Evolutionary conservation across 1,140 invertebrate species (phyloP).

Genomic region (Caenorhabditis briggsae): DNA sequence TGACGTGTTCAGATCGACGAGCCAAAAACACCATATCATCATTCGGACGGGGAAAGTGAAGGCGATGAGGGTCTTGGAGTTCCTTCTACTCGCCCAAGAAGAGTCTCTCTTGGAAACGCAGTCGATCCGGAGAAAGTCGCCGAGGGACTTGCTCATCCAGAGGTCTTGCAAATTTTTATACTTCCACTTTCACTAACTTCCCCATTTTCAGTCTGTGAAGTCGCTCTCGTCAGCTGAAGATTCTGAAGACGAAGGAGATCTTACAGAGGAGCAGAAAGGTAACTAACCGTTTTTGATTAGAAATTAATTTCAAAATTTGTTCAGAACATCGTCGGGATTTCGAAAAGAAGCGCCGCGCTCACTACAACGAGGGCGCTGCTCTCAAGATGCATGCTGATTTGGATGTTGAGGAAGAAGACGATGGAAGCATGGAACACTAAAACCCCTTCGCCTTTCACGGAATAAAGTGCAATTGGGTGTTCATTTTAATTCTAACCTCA

Average conservation of each 20-base stretch:
- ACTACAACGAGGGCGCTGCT: constrained; percentile 88
- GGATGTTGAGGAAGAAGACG: constrained; percentile 58
- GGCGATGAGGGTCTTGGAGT: constrained; percentile 82
- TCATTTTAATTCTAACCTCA: not conserved
- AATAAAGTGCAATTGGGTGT: constrained; percentile 17
- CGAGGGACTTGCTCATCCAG: constrained; percentile 65
- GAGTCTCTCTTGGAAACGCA: constrained; percentile 76
- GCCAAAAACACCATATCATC: constrained; percentile 94
- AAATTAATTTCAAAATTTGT: not conserved
- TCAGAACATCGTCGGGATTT: constrained; percentile 70
- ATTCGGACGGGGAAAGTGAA: constrained; percentile 81
- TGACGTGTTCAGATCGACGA: constrained; percentile 74
- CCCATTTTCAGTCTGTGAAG: constrained; percentile 36
- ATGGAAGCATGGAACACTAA: constrained; percentile 11
- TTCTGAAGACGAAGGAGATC: constrained; percentile 53
- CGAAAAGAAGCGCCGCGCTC: constrained; percentile 88
- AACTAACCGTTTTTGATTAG: not conserved
- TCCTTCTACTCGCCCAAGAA: constrained; percentile 68
- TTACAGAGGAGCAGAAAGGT: constrained; percentile 69
- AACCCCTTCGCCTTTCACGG: not conserved
- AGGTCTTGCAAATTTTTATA: constrained; percentile 58
- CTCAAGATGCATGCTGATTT: constrained; percentile 62
- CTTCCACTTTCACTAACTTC: constrained; percentile 59
- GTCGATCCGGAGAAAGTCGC: constrained; percentile 75
- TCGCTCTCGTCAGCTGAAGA: constrained; percentile 33